A percentile compares a stretch with the other conserved stretches of the same genome.
Evolutionary conservation across 2,888 invertebrate genomes (phyloP).

Genomic region (Coremacera marginata): DNA sequence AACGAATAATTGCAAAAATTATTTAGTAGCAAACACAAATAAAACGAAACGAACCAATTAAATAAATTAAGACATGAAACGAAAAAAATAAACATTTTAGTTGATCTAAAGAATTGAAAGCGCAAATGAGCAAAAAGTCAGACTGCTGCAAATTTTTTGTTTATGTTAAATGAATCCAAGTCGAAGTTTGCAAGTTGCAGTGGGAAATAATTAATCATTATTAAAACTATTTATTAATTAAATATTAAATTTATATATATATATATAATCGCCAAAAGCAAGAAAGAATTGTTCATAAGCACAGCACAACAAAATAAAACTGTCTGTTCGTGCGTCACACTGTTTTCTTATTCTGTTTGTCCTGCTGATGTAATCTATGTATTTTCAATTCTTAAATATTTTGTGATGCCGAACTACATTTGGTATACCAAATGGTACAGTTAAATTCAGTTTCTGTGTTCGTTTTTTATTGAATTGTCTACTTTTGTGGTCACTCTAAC

Average conservation of each 20-base stretch:
- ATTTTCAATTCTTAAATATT: too few species aligned
- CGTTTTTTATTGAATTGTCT: too few species aligned
- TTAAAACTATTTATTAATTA: conserved; percentile 41
- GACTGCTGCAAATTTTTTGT: not conserved
- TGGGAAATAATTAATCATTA: conserved; percentile 25
- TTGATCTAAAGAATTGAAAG: not conserved
- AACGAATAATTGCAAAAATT: not conserved
- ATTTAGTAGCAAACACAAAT: not conserved
- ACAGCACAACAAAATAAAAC: not conserved
- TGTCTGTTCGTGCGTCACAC: not conserved
- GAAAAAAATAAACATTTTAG: not conserved
- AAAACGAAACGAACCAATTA: conserved; percentile 1
- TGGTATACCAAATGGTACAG: too few species aligned
- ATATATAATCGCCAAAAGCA: conserved; percentile 36
- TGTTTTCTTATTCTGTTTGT: too few species aligned
- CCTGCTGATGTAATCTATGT: too few species aligned
- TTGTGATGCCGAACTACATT: too few species aligned
- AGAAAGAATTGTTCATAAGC: conserved; percentile 19
- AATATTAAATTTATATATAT: conserved; percentile 29
- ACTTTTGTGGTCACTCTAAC: not conserved
- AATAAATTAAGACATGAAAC: conserved; percentile 15
- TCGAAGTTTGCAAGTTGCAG: not conserved
- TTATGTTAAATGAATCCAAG: too few species aligned
- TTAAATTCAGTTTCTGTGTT: too few species aligned
- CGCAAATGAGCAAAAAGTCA: conserved; percentile 8